phyloP scores from a whole-genome alignment of 2,113 vertebrate species.

The Alectura lathami region DNA sequence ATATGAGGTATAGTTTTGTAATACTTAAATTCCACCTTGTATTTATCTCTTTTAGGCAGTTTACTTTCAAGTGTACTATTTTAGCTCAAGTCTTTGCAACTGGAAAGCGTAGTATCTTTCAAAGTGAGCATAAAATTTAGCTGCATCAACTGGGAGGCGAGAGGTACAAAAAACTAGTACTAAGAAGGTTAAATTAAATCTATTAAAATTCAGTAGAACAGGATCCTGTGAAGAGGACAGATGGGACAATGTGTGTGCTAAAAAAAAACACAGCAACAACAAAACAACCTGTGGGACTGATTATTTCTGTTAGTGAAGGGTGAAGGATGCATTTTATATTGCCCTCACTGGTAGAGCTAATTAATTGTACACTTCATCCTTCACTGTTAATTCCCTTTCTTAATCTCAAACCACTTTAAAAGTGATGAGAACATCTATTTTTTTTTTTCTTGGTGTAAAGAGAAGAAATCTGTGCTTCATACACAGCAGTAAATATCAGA shows the following conservation, averaged over 20 bases:
- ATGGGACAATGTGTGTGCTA: not conserved
- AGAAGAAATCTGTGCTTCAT: not conserved
- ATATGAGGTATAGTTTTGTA: not conserved
- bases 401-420: not conserved
- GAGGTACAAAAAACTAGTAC: slow-evolving; percentile 67
- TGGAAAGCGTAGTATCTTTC: not conserved
- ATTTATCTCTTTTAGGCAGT: slow-evolving; percentile 22
- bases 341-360: not conserved
- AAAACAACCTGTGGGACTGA: not conserved
- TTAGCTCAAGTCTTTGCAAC: slow-evolving; percentile 70
- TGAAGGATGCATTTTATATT: not conserved
- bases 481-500: not conserved
- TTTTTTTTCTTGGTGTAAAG: not conserved
- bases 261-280: not conserved
- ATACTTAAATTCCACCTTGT: not conserved
- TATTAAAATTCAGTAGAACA: not conserved
- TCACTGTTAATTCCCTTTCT: not conserved
- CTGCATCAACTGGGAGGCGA: slow-evolving; percentile 63
- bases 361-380: not conserved
- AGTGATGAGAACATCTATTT: not conserved
- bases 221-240: not conserved
- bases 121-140: slow-evolving; percentile 64
- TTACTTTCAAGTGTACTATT: slow-evolving; percentile 51
- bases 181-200: slow-evolving; percentile 56
- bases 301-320: not conserved